These are phyloP conservation scores for Listronotus bonariensis DNA, from an alignment of 1,140 invertebrate genomes.

Conservation along the genomic window DNA sequence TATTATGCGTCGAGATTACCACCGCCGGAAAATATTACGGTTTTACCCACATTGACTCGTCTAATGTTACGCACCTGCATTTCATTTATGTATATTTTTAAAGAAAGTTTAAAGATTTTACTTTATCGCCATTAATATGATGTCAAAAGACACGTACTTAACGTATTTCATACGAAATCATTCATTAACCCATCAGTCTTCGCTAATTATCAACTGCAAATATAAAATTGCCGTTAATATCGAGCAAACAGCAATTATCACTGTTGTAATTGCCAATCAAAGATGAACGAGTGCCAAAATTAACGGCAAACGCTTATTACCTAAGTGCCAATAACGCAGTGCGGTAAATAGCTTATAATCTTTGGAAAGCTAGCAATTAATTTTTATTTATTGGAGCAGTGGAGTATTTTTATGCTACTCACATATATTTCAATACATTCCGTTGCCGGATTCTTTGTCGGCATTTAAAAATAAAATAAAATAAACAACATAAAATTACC, in stretches of 20 bases:
- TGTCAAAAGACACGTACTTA: not conserved
- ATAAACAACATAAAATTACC: too few species aligned
- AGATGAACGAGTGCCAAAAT: slow-evolving; percentile 1
- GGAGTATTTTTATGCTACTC: too few species aligned
- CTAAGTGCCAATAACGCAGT: slow-evolving; percentile 1
- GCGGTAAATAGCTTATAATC: not conserved
- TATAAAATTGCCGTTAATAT: slow-evolving; percentile 8
- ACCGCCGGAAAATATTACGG: too few species aligned
- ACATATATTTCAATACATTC: too few species aligned
- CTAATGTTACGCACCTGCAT: too few species aligned
- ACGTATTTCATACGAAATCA: slow-evolving; percentile 4
- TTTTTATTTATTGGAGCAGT: not conserved
- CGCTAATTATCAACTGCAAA: slow-evolving; percentile 1
- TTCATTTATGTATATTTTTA: too few species aligned
- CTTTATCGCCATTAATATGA: not conserved
- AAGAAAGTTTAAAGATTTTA: too few species aligned
- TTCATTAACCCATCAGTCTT: slow-evolving; percentile 4
- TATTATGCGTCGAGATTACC: too few species aligned
- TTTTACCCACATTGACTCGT: too few species aligned
- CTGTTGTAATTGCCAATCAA: slow-evolving; percentile 16
- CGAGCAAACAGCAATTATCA: slow-evolving; percentile 6
- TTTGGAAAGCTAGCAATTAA: slow-evolving; percentile 5
- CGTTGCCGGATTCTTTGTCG: too few species aligned
- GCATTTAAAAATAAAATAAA: too few species aligned
- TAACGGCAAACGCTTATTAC: slow-evolving; percentile 8